Percentiles rank a stretch among this genome's conserved stretches.
Conservation (phyloP, 37 sponge, comb jelly and placozoan genomes). For the Crambe crambe region DNA sequence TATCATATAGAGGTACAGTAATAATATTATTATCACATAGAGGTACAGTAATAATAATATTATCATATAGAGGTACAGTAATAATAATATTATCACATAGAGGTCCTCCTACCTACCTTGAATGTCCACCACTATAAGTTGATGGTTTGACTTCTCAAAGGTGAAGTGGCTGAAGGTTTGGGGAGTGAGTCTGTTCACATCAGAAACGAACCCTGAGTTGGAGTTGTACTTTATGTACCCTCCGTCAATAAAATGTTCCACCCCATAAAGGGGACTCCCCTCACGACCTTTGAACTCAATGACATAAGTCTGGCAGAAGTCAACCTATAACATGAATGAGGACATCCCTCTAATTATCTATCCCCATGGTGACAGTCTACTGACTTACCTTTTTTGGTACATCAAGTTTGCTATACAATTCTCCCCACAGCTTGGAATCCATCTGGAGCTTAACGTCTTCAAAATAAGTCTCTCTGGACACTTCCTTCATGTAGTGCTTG, state of each 20-base stretch:
- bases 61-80: neutral
- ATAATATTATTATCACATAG: too few relatives aligned
- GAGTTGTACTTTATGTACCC: slow-evolving; percentile 94
- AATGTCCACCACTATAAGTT: slow-evolving; percentile 90
- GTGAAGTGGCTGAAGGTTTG: slow-evolving; percentile 96
- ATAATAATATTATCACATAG: too few relatives aligned
- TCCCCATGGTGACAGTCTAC: neutral
- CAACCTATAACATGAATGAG: slow-evolving; percentile 69
- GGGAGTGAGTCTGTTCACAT: slow-evolving; percentile 78
- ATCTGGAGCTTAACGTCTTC: slow-evolving; percentile 89
- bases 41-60: neutral
- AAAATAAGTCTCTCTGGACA: slow-evolving; percentile 54
- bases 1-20: too few relatives aligned
- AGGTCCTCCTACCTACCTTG: slow-evolving; percentile 58
- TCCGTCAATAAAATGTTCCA: slow-evolving; percentile 91
- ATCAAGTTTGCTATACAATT: slow-evolving; percentile 73
- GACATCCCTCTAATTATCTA: too few relatives aligned
- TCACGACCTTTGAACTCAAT: slow-evolving; percentile 72
- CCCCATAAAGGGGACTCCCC: slow-evolving; percentile 69
- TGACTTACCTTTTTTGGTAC: slow-evolving; percentile 85
- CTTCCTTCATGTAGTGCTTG: slow-evolving; percentile 80
- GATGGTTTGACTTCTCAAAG: slow-evolving; percentile 83
- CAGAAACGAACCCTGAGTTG: slow-evolving; percentile 86
- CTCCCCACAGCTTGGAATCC: slow-evolving; percentile 93
- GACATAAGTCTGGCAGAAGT: slow-evolving; percentile 86